Base-by-base conservation (phyloP, 1,140 invertebrate species). In the Bombus superbus region DNA sequence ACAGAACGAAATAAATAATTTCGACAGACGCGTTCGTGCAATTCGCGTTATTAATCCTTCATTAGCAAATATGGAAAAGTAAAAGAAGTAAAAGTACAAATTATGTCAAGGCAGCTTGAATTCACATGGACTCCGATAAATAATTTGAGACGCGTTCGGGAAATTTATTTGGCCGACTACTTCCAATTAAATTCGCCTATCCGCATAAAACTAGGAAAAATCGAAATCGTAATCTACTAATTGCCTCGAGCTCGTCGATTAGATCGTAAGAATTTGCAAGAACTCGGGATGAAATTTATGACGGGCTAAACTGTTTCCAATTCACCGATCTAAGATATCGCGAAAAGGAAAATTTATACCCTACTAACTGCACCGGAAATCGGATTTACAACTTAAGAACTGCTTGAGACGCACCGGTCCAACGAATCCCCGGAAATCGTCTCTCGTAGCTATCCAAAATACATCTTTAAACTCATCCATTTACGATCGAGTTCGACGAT, bases 311-410 rank as follows among this genome's bases (percentile, higher is more conserved):
- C 80, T 62, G 53, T 73, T 57, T 44, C 80, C 68, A 32, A 73
- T 81, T 73, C 80, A 22, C 28, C 79, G 81, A 76, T 76, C 44
- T 59, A 66, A 53, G 72, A 66, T 76, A 83, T 76, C 62, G 32
- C 38, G 42, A 53, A 38, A 75, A 75, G 72, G 53, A 38, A 76
- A 76, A 83, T 83, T 83, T 83, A 83, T 83, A 68, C 22, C 81
- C 35, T 40, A n/a, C 59, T 76, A 83, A 83, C 81, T 76, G 72
- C 62, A 35, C 28, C 32, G 42, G 59, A 35, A 64, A 76, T 76
- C 44, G 81, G 72, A 76, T 83, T 83, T 83, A 83, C 81, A 83
- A 83, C 81, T 83, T 83, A 73, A 42, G 62, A 76, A 83, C 72
- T 66, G 44, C 18, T 44, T 76, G 72, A 83, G 59, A 76, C 35